Percentiles rank a stretch among this genome's conserved stretches.
Conservation (phyloP, 2,888 invertebrate species). For the Napeogenes inachia region DNA sequence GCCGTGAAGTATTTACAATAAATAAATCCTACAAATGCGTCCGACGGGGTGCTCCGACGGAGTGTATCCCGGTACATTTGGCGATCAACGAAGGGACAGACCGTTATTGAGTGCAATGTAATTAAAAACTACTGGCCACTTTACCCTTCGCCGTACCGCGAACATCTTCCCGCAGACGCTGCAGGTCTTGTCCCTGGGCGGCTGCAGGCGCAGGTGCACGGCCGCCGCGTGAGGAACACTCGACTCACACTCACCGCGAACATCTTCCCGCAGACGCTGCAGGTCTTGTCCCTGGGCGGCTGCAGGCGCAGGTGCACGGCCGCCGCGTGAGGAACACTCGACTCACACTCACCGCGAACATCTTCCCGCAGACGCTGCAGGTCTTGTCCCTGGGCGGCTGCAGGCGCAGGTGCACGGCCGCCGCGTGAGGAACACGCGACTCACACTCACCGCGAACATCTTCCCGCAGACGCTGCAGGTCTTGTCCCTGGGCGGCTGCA, state of each 20-base stretch:
- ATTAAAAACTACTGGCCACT: no score
- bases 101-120: no score
- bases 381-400: constrained; percentile 33
- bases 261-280: constrained; percentile 42
- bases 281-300: constrained; percentile 36
- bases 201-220: constrained; percentile 30
- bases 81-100: no score
- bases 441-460: constrained; percentile 38
- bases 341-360: constrained; percentile 37
- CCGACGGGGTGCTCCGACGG: no score
- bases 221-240: constrained; percentile 31
- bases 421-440: constrained; percentile 29
- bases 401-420: constrained; percentile 32
- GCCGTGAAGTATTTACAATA: no score
- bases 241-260: constrained; percentile 36
- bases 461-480: constrained; percentile 42
- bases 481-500: constrained; percentile 33
- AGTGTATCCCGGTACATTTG: no score
- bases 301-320: constrained; percentile 31
- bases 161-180: constrained; percentile 44
- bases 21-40: no score
- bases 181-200: constrained; percentile 38
- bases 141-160: constrained; percentile 29
- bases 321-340: constrained; percentile 30
- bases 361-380: constrained; percentile 43